Conservation (phyloP, 2,113 vertebrate species). For the Nothobranchius furzeri region DNA sequence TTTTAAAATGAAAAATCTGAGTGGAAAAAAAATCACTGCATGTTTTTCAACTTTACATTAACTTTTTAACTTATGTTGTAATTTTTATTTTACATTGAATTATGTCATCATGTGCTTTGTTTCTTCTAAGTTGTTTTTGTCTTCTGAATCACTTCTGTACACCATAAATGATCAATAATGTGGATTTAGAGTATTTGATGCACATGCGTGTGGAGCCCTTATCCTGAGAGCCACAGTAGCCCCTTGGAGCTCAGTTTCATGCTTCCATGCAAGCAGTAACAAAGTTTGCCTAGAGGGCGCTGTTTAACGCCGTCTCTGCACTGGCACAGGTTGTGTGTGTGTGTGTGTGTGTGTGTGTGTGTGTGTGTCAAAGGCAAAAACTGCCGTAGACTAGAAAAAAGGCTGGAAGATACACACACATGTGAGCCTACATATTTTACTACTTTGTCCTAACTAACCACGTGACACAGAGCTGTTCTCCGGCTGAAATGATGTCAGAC, state of each 20-base stretch:
- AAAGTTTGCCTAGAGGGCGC: constrained; percentile 67
- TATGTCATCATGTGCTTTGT: background rate
- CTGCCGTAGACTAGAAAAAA: constrained; percentile 18
- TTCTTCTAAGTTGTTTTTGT: background rate
- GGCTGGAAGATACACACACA: constrained; percentile 8
- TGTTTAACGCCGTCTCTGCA: constrained; percentile 47
- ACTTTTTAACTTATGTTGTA: too few species aligned
- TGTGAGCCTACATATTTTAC: background rate
- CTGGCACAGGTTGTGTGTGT: constrained; percentile 5
- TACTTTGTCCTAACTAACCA: constrained; percentile 33
- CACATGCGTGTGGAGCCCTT: background rate
- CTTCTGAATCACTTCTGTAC: background rate
- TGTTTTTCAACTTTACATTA: too few species aligned
- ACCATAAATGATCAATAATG: constrained; percentile 19
- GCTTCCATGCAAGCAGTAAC: constrained; percentile 43
- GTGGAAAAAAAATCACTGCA: too few species aligned
- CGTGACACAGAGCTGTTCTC: constrained; percentile 23
- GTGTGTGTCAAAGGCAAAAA: constrained; percentile 19
- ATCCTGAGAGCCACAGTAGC: constrained; percentile 6
- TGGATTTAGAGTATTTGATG: constrained; percentile 1
- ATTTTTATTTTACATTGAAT: background rate
- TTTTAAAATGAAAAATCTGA: too few species aligned
- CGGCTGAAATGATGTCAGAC: constrained; percentile 52
- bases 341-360: constrained; percentile 7
- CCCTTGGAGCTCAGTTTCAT: constrained; percentile 22